phyloP scores from a whole-genome alignment of 1,140 invertebrate species.

The Danaus melanippus region DNA sequence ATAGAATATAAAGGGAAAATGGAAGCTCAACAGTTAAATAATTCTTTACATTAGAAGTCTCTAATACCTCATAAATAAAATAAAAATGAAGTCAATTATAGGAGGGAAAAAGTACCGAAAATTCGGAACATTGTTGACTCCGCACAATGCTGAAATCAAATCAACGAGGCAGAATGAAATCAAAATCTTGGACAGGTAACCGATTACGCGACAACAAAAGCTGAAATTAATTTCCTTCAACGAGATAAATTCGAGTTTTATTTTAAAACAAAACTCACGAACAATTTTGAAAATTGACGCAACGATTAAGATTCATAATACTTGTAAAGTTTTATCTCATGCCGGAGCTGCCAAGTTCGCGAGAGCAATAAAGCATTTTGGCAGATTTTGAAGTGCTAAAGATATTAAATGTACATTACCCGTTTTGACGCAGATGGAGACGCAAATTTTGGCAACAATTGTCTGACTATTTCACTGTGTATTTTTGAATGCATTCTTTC shows the following conservation, averaged over 20 bases:
- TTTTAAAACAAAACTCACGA: constrained; percentile 55
- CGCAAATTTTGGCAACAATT: constrained; percentile 23
- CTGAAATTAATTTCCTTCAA: constrained; percentile 53
- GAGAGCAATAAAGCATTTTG: constrained; percentile 65
- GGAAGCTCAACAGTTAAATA: constrained; percentile 14
- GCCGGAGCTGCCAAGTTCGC: constrained; percentile 40
- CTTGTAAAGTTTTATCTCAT: constrained; percentile 63
- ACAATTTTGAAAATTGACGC: constrained; percentile 59
- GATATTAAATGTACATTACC: constrained; percentile 65
- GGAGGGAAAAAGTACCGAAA: constrained; percentile 12
- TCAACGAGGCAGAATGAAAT: constrained; percentile 38
- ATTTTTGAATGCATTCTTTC: constrained; percentile 18
- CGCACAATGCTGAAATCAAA: constrained; percentile 19
- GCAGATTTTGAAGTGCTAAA: constrained; percentile 59
- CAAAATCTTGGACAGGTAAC: constrained; percentile 46
- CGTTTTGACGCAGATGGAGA: constrained; percentile 51
- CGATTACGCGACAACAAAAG: constrained; percentile 55
- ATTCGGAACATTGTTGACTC: constrained; percentile 11
- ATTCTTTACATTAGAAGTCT: constrained; percentile 12
- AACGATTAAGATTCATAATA: constrained; percentile 65
- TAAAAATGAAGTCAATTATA: constrained; percentile 17
- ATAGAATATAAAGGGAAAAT: constrained; percentile 11
- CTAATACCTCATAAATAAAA: constrained; percentile 16
- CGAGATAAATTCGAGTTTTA: constrained; percentile 58
- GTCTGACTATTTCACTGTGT: constrained; percentile 22